Conservation (phyloP, 2,888 invertebrate genomes). For the Trichopria drosophilae region DNA sequence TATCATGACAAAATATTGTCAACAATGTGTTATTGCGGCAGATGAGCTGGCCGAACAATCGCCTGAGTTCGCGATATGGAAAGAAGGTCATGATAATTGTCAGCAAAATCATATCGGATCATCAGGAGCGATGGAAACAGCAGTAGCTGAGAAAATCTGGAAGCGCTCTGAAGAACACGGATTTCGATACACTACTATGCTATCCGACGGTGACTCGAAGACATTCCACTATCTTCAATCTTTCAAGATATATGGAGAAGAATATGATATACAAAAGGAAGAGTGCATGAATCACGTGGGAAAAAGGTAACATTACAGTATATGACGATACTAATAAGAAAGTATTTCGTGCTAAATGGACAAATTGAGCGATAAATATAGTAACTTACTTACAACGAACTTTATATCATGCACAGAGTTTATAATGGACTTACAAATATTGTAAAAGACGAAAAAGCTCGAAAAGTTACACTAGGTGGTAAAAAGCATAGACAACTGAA, state of each 20-base stretch:
- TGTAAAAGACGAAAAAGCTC: slow-evolving; percentile 18
- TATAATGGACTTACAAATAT: slow-evolving; percentile 12
- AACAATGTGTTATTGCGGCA: not conserved
- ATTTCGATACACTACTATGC: not conserved
- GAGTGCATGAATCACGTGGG: slow-evolving; percentile 1
- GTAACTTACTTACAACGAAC: too few species aligned
- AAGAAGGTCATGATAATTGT: not conserved
- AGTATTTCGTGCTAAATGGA: too few species aligned
- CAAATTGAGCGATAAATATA: too few species aligned
- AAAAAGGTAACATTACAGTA: too few species aligned
- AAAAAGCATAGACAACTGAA: slow-evolving; percentile 17
- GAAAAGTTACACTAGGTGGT: slow-evolving; percentile 22
- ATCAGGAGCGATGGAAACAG: slow-evolving; percentile 4
- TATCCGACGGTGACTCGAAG: not conserved
- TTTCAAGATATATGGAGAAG: not conserved
- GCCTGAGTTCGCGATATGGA: not conserved
- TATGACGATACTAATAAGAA: too few species aligned
- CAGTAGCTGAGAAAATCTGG: not conserved
- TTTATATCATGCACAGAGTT: too few species aligned
- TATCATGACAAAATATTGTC: not conserved
- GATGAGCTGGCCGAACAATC: not conserved
- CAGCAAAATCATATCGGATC: not conserved
- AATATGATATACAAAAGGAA: not conserved
- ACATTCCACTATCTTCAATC: not conserved
- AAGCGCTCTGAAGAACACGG: not conserved